Evolutionary conservation across 2,113 vertebrate species (phyloP), one percentile per base, ranked within the genome.

Genomic region (Plecotus auritus): DNA sequence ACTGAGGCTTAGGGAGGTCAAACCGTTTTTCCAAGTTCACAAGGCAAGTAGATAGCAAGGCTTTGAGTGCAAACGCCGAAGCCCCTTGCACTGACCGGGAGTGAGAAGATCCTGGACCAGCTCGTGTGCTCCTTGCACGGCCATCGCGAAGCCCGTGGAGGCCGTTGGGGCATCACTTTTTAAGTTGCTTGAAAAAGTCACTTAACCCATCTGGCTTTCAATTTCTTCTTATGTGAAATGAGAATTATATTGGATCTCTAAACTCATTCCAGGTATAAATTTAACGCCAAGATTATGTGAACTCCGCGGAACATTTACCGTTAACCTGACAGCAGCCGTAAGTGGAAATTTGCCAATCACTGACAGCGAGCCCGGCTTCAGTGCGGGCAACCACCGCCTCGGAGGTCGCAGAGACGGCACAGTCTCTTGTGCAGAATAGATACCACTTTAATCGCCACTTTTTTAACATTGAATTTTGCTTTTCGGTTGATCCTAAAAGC

Each of bases 221-320:
- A 72, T 54, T 90, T 93, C 88, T 95, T 94, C 72, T 85, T 82
- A 35, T 66, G 66, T 80, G 67, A 96, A 88, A 88, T 59, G 51
- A 90, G 47, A 54, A 64, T 84, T 91, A 45, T 37, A 85, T 37
- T 90, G 78, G 51, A 64, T 92, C 82, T 85, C 56, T 89, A 92
- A 80, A 66, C 59, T 94, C 66, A 37, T 77, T 92, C 59, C 82
- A 91, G 73, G 82, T 93, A 93, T 70, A 90, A 84, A 74, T 81
- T 84, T 40, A 94, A 77, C 45, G 56, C 47, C 35, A 90, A 61
- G n/a, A 70, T 54, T 83, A 69, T 94, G 72, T 85, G 91, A 94
- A 78, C 59, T 72, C 32, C 32, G 7, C 28, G 35, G 67, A 90
- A 77, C 59, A 77, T 69, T 92, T 28, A 30, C 47, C 42, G 35